These are phyloP conservation scores for Cataglyphis rosenhaueri DNA, from an alignment of 2,888 invertebrate genomes.

Conservation along the genomic window DNA sequence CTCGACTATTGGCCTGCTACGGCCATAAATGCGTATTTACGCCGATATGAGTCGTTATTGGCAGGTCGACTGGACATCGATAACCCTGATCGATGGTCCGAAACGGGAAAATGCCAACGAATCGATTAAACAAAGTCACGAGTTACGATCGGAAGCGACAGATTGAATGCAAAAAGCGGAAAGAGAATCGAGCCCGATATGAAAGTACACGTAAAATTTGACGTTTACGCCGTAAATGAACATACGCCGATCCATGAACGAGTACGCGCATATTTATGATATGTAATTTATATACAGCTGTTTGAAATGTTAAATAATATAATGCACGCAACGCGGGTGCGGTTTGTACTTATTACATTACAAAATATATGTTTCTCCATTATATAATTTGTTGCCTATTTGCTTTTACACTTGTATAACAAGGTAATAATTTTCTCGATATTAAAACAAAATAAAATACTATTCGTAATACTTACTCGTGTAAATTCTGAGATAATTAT, in stretches of 20 bases:
- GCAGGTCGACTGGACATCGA: constrained; percentile 44
- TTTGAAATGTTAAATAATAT: constrained; percentile 15
- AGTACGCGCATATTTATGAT: not conserved
- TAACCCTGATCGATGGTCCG: constrained; percentile 47
- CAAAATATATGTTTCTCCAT: constrained; percentile 7
- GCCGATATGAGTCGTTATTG: constrained; percentile 42
- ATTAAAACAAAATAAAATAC: not conserved
- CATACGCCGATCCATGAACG: constrained; percentile 17
- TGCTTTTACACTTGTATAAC: constrained; percentile 7
- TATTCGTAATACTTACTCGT: not conserved
- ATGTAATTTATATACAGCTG: not conserved
- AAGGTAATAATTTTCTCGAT: not conserved
- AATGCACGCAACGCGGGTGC: not conserved
- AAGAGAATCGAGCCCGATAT: constrained; percentile 5
- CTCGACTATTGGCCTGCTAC: constrained; percentile 30
- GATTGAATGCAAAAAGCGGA: constrained; percentile 31
- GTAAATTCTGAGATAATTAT: not conserved
- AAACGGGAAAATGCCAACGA: constrained; percentile 32
- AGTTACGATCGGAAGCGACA: constrained; percentile 28
- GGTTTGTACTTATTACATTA: not conserved
- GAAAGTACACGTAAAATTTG: constrained; percentile 37
- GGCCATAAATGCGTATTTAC: constrained; percentile 43
- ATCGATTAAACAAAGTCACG: constrained; percentile 48
- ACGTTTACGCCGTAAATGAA: constrained; percentile 21
- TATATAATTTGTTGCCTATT: constrained; percentile 14